Evolutionary conservation across 1,140 invertebrate species (phyloP).

Genomic region (Sminthurides bifidus): DNA sequence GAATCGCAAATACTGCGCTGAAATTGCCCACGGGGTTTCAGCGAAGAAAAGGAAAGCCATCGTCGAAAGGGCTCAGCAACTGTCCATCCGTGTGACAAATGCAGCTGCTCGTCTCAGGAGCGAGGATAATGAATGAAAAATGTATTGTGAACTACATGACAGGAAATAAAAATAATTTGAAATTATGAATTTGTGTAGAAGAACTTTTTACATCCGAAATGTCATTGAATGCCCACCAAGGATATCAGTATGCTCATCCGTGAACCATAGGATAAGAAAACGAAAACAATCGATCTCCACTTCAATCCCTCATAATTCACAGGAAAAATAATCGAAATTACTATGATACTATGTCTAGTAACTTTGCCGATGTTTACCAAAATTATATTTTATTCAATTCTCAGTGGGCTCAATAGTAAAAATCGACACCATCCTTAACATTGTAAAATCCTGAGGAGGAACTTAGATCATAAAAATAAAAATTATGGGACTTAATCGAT

Average conservation of each 20-base stretch:
- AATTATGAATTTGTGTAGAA: background rate
- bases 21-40: slow-evolving; percentile 93
- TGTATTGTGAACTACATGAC: background rate
- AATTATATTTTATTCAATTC: too few relatives aligned
- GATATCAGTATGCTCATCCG: too few relatives aligned
- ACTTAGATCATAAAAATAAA: background rate
- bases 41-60: slow-evolving; percentile 92
- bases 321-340: too few relatives aligned
- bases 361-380: too few relatives aligned
- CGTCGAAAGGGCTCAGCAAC: slow-evolving; percentile 89
- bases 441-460: slow-evolving; percentile 10
- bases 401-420: slow-evolving; percentile 28
- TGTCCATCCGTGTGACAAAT: slow-evolving; percentile 91
- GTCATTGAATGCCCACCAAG: too few relatives aligned
- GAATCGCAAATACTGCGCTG: slow-evolving; percentile 91
- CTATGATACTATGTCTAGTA: too few relatives aligned
- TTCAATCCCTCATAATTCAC: too few relatives aligned
- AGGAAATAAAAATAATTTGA: background rate
- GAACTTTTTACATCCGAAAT: background rate
- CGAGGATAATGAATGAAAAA: background rate
- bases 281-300: too few relatives aligned
- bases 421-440: slow-evolving; percentile 11
- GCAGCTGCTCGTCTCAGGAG: slow-evolving; percentile 87
- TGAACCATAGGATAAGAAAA: too few relatives aligned
- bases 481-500: background rate